Evolutionary conservation across 2,797 vertebrate species (phyloP).

Genomic region (Leptoclinus maculatus): DNA sequence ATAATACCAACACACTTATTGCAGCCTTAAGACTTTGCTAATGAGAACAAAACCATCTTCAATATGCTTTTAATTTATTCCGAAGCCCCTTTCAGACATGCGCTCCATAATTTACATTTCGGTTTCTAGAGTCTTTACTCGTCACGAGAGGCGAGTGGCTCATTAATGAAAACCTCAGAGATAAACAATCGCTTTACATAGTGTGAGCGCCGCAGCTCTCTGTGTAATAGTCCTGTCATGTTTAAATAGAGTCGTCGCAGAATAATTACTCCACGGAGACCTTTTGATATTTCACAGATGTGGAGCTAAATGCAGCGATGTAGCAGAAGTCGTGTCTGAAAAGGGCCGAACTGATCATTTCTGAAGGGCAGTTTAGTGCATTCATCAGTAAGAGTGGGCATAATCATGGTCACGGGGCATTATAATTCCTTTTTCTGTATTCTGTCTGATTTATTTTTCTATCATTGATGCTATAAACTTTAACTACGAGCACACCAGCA

Average conservation of each 20-base stretch:
- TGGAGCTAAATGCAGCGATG: not conserved
- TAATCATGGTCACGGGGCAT: slow-evolving; percentile 24
- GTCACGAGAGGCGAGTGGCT: not conserved
- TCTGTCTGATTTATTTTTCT: not conserved
- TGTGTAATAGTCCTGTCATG: not conserved
- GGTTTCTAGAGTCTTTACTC: too few relatives aligned
- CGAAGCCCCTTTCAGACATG: not conserved
- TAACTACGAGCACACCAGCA: slow-evolving; percentile 24
- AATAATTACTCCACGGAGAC: not conserved
- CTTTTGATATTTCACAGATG: slow-evolving; percentile 8
- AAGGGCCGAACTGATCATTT: not conserved
- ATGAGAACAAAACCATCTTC: not conserved
- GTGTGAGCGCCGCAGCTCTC: not conserved
- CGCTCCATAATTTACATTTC: not conserved
- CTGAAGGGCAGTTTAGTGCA: not conserved
- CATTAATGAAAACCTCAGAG: not conserved
- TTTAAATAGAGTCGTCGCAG: not conserved
- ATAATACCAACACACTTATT: not conserved
- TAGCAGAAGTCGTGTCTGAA: slow-evolving; percentile 15
- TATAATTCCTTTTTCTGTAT: slow-evolving; percentile 2
- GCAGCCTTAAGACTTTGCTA: not conserved
- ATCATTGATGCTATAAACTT: slow-evolving; percentile 4
- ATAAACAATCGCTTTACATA: slow-evolving; percentile 3
- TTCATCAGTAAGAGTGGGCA: slow-evolving; percentile 6
- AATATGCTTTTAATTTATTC: not conserved